These are phyloP conservation scores for Grammomys surdaster DNA, from an alignment of 2,113 vertebrate species.

Conservation along the genomic window DNA sequence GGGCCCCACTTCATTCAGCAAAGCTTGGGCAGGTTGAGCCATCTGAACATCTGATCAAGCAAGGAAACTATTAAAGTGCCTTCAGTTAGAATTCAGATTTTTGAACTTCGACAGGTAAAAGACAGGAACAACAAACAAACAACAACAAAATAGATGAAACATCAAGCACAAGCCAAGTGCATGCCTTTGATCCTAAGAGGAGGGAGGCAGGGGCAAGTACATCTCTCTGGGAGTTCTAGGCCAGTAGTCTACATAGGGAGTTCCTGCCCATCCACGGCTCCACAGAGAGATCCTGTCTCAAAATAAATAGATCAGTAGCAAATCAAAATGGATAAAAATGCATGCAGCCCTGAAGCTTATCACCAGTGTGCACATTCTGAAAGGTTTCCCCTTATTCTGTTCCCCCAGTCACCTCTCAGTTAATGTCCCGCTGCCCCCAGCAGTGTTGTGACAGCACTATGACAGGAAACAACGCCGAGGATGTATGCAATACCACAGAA, in stretches of 20 bases:
- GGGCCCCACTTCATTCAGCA: neutral
- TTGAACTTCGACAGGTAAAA: neutral
- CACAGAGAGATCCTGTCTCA: neutral
- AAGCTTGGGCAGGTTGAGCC: neutral
- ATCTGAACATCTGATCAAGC: neutral
- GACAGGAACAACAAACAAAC: neutral
- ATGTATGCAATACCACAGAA: neutral
- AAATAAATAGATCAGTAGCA: neutral
- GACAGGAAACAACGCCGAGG: neutral
- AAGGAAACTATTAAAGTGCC: neutral
- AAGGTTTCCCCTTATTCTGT: neutral
- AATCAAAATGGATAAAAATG: neutral
- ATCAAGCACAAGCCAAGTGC: neutral
- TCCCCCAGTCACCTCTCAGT: neutral
- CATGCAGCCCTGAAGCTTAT: neutral
- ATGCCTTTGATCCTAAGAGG: neutral
- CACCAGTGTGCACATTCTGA: neutral
- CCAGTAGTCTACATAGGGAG: neutral
- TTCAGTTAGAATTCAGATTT: slow-evolving; percentile 8
- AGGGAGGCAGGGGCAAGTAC: neutral
- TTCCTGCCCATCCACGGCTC: neutral
- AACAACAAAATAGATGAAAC: neutral
- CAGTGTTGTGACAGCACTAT: neutral
- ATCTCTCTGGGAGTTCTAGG: neutral
- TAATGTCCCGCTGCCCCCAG: neutral